Evolutionary conservation across 2,797 vertebrate species (phyloP).

Genomic region (Gymnoscopelus microlampas): DNA sequence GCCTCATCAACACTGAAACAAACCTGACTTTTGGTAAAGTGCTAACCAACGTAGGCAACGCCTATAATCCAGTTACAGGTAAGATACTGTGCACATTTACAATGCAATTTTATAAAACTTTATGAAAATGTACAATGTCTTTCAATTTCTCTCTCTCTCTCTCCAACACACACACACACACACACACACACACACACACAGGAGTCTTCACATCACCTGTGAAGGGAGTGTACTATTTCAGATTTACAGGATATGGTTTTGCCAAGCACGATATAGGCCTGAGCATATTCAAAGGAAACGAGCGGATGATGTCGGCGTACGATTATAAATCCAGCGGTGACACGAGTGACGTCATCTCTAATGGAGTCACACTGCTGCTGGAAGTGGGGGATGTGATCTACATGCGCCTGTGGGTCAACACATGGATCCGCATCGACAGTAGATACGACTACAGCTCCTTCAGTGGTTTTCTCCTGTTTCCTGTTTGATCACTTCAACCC

Average conservation of each 20-base stretch:
- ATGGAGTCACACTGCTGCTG: conserved; percentile 39
- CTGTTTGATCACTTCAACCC: background rate
- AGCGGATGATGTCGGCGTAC: conserved; percentile 43
- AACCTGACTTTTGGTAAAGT: conserved; percentile 47
- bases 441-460: conserved; percentile 47
- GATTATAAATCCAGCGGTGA: conserved; percentile 25
- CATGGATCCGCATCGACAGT: conserved; percentile 35
- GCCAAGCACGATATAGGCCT: conserved; percentile 31
- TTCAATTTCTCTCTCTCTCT: background rate
- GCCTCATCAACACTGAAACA: conserved; percentile 31
- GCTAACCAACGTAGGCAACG: conserved; percentile 42
- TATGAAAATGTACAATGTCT: too few species aligned
- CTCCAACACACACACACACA: background rate
- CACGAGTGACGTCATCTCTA: conserved; percentile 25
- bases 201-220: conserved; percentile 39
- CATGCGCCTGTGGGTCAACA: conserved; percentile 35
- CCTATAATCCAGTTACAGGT: conserved; percentile 44
- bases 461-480: conserved; percentile 41
- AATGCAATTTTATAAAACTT: too few species aligned
- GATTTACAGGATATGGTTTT: conserved; percentile 35
- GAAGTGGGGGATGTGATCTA: conserved; percentile 32
- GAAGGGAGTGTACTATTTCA: conserved; percentile 48
- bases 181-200: background rate
- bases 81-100: background rate
- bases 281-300: conserved; percentile 41